Conservation (phyloP, 2,113 vertebrate genomes). For the Xiphophorus maculatus region DNA sequence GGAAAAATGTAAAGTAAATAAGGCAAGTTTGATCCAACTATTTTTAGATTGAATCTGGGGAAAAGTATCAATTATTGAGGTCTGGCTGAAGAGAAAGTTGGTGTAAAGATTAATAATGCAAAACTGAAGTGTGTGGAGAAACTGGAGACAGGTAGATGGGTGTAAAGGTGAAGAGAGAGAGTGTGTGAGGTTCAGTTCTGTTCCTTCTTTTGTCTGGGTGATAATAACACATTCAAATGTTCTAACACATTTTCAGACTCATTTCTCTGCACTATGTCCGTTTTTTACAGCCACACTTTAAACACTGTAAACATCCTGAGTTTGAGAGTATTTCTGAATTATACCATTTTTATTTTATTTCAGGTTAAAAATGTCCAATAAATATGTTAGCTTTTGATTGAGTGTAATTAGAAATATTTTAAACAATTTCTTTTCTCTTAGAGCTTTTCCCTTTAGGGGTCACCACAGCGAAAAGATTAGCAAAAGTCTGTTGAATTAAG, state of each 20-base stretch:
- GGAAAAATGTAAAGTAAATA: conserved; percentile 25
- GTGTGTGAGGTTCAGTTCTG: conserved; percentile 19
- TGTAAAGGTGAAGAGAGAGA: conserved; percentile 19
- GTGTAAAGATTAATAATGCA: conserved; percentile 74
- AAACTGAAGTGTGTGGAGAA: conserved; percentile 53
- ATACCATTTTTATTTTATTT: conserved; percentile 22
- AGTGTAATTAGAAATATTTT: too few relatives aligned
- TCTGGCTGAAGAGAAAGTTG: conserved; percentile 27
- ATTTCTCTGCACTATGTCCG: conserved; percentile 22
- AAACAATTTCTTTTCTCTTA: too few relatives aligned
- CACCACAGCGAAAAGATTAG: too few relatives aligned
- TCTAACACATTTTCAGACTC: conserved; percentile 38
- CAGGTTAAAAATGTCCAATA: conserved; percentile 11
- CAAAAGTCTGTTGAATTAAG: background rate
- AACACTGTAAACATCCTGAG: conserved; percentile 16
- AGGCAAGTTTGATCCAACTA: conserved; percentile 52
- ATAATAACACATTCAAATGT: conserved; percentile 53
- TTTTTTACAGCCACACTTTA: conserved; percentile 27
- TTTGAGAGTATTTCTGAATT: conserved; percentile 1
- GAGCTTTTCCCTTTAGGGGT: too few relatives aligned
- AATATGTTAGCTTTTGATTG: conserved; percentile 19
- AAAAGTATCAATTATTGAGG: conserved; percentile 70
- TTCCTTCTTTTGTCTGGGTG: conserved; percentile 45
- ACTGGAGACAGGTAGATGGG: conserved; percentile 17
- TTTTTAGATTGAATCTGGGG: conserved; percentile 57